A percentile compares a stretch with the other conserved stretches of the same genome.
Conservation (phyloP, 2,113 vertebrate species). For the Calyptomena viridis region DNA sequence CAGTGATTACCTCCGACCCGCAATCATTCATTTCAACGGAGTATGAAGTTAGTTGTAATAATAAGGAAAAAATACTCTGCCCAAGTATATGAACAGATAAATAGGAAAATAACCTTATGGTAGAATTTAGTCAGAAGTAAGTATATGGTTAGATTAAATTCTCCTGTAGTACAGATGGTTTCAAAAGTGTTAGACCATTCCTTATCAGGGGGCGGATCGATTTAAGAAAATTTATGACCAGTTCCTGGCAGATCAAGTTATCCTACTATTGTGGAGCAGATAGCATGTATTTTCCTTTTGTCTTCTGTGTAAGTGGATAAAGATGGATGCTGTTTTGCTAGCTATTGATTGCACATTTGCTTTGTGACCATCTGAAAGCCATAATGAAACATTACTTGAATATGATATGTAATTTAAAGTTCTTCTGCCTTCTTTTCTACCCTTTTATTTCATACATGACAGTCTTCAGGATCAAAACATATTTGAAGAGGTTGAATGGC, state of each 20-base stretch:
- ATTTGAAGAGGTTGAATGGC: background rate
- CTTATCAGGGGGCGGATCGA: accelerated
- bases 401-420: background rate
- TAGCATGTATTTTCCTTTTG: background rate
- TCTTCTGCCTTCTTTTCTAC: background rate
- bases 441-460: background rate
- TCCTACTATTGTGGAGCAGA: background rate
- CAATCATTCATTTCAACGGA: background rate
- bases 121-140: background rate
- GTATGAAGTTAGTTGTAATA: background rate
- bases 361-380: background rate
- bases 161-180: background rate
- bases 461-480: background rate
- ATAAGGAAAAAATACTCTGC: background rate
- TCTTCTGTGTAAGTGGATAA: background rate
- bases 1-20: background rate
- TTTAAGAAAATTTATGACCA: background rate
- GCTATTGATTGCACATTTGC: background rate
- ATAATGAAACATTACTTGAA: background rate
- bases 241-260: background rate
- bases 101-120: background rate
- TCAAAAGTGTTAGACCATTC: background rate
- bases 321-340: background rate
- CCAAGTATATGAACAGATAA: background rate
- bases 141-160: background rate